Evolutionary conservation across 2,888 invertebrate species (phyloP).

Genomic region (Amiota minor): DNA sequence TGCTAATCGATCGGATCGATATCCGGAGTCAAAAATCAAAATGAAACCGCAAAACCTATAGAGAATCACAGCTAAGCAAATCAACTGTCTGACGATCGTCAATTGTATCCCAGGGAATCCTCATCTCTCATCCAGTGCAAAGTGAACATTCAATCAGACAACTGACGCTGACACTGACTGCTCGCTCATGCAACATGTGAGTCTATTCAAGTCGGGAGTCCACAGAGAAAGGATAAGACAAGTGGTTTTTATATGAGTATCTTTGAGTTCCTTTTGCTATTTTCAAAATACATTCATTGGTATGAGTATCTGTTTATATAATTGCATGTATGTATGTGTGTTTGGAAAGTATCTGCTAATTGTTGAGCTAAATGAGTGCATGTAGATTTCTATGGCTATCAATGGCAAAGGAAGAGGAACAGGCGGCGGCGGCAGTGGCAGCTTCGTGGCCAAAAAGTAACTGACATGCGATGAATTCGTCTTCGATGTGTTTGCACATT

Average conservation of each 20-base stretch:
- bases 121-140: background rate
- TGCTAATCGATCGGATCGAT: background rate
- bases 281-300: background rate
- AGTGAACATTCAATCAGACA: constrained; percentile 8
- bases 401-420: background rate
- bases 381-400: constrained; percentile 33
- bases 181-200: constrained; percentile 5
- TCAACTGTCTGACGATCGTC: background rate
- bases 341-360: constrained; percentile 16
- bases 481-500: constrained; percentile 17
- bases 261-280: background rate
- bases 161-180: background rate
- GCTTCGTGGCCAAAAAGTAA: background rate
- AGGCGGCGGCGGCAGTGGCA: no score
- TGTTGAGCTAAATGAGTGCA: constrained; percentile 45
- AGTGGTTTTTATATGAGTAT: background rate
- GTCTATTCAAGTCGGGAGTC: background rate
- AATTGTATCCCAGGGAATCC: no score
- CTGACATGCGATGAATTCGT: constrained; percentile 19
- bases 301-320: background rate
- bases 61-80: constrained; percentile 14
- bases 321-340: background rate
- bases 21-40: constrained; percentile 11
- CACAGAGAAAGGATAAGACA: background rate
- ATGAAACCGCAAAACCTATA: constrained; percentile 14